Conservation (phyloP, 2,888 invertebrate genomes). For the Sericinus montela region DNA sequence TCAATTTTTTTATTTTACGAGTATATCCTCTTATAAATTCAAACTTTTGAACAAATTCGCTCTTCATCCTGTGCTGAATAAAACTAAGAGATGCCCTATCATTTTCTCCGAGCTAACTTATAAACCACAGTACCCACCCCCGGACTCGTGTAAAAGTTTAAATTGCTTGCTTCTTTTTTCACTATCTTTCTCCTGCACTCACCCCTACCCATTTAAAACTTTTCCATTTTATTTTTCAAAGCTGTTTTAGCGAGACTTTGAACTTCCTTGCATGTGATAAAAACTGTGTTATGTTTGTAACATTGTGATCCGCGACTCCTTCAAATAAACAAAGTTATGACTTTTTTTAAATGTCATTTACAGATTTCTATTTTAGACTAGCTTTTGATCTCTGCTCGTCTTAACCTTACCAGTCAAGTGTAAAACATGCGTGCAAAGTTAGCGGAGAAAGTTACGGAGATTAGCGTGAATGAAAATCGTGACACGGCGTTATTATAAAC, state of each 20-base stretch:
- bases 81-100: slow-evolving; percentile 47
- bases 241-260: slow-evolving; percentile 37
- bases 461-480: no score
- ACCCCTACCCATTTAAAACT: slow-evolving; percentile 76
- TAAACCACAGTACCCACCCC: slow-evolving; percentile 55
- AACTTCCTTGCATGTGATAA: slow-evolving; percentile 37
- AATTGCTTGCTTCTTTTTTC: slow-evolving; percentile 71
- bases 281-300: slow-evolving; percentile 27
- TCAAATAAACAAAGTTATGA: slow-evolving; percentile 1
- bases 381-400: no score
- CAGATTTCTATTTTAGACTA: no score
- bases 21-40: neutral
- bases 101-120: slow-evolving; percentile 59
- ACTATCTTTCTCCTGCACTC: slow-evolving; percentile 67
- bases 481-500: no score
- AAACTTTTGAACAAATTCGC: slow-evolving; percentile 10
- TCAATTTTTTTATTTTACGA: no score
- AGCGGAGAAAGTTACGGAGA: no score
- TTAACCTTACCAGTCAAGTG: no score
- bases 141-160: slow-evolving; percentile 59
- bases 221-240: slow-evolving; percentile 68
- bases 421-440: no score
- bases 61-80: slow-evolving; percentile 21
- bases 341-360: no score
- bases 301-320: slow-evolving; percentile 11